A percentile compares a stretch with the other conserved stretches of the same genome.
Conservation (phyloP, 2,113 vertebrate species). For the Muntiacus muntjak region DNA sequence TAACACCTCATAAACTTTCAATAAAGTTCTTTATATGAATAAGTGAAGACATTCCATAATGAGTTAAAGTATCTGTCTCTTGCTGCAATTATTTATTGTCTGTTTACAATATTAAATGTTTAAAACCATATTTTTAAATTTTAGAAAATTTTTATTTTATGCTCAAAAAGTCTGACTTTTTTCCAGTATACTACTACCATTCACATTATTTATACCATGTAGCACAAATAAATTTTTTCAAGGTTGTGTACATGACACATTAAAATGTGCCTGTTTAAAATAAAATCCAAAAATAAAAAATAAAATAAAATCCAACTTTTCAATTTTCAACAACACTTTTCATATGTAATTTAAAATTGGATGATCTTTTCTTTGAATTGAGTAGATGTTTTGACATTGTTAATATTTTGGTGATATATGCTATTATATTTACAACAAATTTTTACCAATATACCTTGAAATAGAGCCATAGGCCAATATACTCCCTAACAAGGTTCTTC, state of each 20-base stretch:
- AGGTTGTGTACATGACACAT: neutral
- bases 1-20: neutral
- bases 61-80: neutral
- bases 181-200: neutral
- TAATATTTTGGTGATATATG: neutral
- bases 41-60: neutral
- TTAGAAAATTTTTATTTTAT: neutral
- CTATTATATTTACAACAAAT: neutral
- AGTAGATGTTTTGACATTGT: neutral
- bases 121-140: neutral
- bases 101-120: neutral
- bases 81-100: neutral
- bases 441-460: slow-evolving; percentile 55
- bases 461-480: neutral
- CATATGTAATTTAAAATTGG: neutral
- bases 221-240: neutral
- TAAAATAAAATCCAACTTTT: neutral
- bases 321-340: neutral
- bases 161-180: neutral
- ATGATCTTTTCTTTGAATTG: neutral
- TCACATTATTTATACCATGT: neutral
- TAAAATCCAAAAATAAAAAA: neutral
- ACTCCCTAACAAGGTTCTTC: neutral
- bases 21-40: neutral
- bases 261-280: neutral